Conservation (phyloP, 2,797 vertebrate species). For the Phoebastria nigripes region DNA sequence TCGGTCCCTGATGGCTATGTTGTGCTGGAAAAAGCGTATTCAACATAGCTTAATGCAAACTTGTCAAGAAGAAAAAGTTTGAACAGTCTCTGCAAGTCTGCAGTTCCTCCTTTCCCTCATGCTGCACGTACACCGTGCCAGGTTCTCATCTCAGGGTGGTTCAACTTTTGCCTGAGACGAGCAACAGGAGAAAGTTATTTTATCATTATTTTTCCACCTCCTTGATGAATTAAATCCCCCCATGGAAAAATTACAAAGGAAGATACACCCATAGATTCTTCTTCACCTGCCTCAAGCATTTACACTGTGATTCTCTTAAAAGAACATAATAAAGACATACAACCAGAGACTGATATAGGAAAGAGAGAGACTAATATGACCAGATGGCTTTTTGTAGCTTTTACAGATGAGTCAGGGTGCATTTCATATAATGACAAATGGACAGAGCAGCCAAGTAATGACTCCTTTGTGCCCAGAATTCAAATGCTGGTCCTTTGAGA, state of each 20-base stretch:
- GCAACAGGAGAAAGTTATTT: neutral
- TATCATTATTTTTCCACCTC: neutral
- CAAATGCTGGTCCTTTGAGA: neutral
- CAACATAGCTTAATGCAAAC: accelerated
- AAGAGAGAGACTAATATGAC: neutral
- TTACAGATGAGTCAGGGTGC: neutral
- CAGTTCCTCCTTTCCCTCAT: neutral
- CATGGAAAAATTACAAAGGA: neutral
- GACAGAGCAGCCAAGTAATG: neutral
- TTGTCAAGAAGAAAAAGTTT: neutral
- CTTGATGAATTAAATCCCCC: neutral
- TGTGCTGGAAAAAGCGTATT: accelerated
- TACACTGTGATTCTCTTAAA: neutral
- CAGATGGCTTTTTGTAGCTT: slow-evolving; percentile 9
- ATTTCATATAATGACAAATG: neutral
- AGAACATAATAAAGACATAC: neutral
- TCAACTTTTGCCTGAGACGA: accelerated
- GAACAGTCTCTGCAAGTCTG: neutral
- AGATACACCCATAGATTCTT: neutral
- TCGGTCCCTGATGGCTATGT: accelerated
- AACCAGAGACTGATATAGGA: neutral
- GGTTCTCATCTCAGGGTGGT: neutral
- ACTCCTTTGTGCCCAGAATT: neutral
- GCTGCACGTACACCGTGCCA: accelerated
- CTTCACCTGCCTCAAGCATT: neutral